phyloP scores from a whole-genome alignment of 2,888 invertebrate genomes.

The Patella pellucida region DNA sequence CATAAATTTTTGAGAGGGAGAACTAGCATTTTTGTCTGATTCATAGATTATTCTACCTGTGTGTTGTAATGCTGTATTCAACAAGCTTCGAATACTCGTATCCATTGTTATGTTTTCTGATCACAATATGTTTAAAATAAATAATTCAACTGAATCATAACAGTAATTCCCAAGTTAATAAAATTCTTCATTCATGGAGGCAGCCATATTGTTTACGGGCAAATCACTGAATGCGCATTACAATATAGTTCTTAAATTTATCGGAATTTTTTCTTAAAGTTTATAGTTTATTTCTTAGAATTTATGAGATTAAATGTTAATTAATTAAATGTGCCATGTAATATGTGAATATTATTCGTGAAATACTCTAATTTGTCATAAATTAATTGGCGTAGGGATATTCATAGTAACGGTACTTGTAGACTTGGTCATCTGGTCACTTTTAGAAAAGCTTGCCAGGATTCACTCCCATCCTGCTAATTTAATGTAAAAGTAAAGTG shows the following conservation, averaged over 20 bases:
- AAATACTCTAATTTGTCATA: too few species aligned
- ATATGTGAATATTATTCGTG: too few species aligned
- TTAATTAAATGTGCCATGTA: too few species aligned
- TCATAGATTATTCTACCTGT: constrained; percentile 32
- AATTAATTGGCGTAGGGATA: not conserved
- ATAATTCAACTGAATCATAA: too few species aligned
- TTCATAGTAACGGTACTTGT: not conserved
- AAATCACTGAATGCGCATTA: not conserved
- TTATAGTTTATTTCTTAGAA: too few species aligned
- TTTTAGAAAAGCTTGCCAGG: not conserved
- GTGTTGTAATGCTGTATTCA: constrained; percentile 45
- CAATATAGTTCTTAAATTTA: too few species aligned
- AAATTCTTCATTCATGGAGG: not conserved
- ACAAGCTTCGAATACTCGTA: constrained; percentile 49
- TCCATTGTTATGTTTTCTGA: constrained; percentile 39
- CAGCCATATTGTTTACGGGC: constrained; percentile 11
- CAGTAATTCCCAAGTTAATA: not conserved
- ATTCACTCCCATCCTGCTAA: too few species aligned
- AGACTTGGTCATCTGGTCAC: not conserved
- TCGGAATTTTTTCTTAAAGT: too few species aligned
- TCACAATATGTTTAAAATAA: too few species aligned
- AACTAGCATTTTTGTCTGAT: not conserved
- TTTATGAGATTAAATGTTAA: too few species aligned
- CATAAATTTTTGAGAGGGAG: too few species aligned
- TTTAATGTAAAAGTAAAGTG: too few species aligned